Evolutionary conservation across 2,797 vertebrate genomes (phyloP), one percentile per base, ranked within the genome.

Genomic region (Hephaestus fuliginosus): DNA sequence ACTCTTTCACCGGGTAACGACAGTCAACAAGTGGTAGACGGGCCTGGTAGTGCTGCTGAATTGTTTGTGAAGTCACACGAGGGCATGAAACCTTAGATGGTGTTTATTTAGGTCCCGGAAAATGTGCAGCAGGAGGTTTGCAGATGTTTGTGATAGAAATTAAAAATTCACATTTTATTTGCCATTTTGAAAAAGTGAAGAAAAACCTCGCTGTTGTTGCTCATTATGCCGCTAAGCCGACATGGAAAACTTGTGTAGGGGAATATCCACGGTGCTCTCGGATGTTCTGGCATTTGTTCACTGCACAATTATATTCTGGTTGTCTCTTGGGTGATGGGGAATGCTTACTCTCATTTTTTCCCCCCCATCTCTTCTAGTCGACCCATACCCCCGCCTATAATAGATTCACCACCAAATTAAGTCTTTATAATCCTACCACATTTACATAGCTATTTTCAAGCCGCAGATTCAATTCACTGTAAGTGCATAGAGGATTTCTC

Each of bases 101-200:
- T 92, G 89, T 93, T 93, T 92, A 89, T 91, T 87, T 87, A 89
- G 82, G 82, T 89, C 60, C 60, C 73, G 82, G 82, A 86, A 91
- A 92, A 86, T 88, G 81, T 78, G 83, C 82, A 82, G 67, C 62
- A 70, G 80, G 86, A 85, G 69, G 78, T 89, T 80, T 86, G 76
- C 89, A 91, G 88, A 90, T 92, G 90, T 93, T 91, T 93, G 82
- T 79, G 86, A 89, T 90, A 83, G 89, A 85, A 86, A 92, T 78
- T 74, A 69, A 17, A 78, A 90, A 91, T 90, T 88, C 77, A 33
- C 30, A 80, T 79, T 41, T 76, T 78, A 80, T 78, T 74, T 83
- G 69, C 63, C 49, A 49, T 66, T 83, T 70, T 39, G 66, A 55
- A 25, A 25, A 25, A 25, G 25, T 25, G 85, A 78, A 55, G 4